These are phyloP conservation scores for Peromyscus attwateri DNA, from an alignment of 2,797 vertebrate genomes.

Conservation along the genomic window DNA sequence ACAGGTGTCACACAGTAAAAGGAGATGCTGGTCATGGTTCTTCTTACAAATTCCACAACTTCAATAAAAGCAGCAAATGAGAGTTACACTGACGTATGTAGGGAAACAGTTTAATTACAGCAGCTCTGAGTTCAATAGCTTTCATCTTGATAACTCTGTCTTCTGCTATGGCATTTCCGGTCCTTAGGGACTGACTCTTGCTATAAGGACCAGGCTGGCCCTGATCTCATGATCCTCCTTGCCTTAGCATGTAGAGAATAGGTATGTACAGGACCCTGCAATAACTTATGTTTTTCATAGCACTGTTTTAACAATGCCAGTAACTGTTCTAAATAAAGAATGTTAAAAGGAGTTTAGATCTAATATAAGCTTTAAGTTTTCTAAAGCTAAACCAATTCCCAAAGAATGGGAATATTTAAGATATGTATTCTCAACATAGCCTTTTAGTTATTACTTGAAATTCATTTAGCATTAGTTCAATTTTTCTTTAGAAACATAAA, in stretches of 20 bases:
- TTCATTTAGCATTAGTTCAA: not conserved
- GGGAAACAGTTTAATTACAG: not conserved
- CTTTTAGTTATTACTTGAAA: slow-evolving; percentile 52
- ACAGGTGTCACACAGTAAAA: slow-evolving; percentile 97
- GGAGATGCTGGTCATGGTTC: slow-evolving; percentile 98
- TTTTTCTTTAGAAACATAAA: slow-evolving; percentile 42
- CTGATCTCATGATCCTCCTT: not conserved
- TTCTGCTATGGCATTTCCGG: not conserved
- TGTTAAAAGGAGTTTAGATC: not conserved
- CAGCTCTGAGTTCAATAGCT: slow-evolving; percentile 13
- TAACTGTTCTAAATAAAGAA: slow-evolving; percentile 41
- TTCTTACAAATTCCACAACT: slow-evolving; percentile 99
- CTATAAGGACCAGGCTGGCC: not conserved
- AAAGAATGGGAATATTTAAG: not conserved
- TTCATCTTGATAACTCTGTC: not conserved
- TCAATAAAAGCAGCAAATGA: slow-evolving; percentile 77
- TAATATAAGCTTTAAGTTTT: slow-evolving; percentile 41
- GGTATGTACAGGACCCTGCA: not conserved
- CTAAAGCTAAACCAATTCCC: not conserved
- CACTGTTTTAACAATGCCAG: not conserved
- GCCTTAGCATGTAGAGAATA: not conserved
- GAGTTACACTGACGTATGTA: slow-evolving; percentile 68
- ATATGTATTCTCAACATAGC: not conserved
- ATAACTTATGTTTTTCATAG: not conserved
- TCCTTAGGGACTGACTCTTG: not conserved